Percentiles rank a stretch among this genome's conserved stretches.
Evolutionary conservation across 2,113 vertebrate species (phyloP).

Genomic region (Melanotaenia duboulayi): DNA sequence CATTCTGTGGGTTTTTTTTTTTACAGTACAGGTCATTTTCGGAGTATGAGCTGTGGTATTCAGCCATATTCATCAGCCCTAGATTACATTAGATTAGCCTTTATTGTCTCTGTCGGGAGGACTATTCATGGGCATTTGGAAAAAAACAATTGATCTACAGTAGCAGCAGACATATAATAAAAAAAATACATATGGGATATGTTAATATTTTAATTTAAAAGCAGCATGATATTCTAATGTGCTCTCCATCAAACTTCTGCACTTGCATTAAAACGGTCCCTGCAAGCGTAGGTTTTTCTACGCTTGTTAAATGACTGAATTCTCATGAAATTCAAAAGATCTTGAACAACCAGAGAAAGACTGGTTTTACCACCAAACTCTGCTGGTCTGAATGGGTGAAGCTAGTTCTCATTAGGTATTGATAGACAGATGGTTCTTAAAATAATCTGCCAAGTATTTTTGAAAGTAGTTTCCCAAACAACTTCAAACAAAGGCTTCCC

Average conservation of each 20-base stretch:
- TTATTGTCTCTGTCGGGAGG: not conserved
- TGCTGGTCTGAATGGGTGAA: slow-evolving; percentile 6
- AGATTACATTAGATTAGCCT: not conserved
- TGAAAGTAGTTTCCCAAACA: slow-evolving; percentile 11
- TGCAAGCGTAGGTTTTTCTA: not conserved
- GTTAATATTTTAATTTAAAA: not conserved
- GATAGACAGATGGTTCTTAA: slow-evolving; percentile 15
- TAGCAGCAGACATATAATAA: not conserved
- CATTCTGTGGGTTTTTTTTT: slow-evolving; percentile 44
- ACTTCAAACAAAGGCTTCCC: slow-evolving; percentile 10
- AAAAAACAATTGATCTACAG: not conserved
- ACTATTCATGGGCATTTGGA: not conserved
- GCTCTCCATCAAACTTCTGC: too few relatives aligned
- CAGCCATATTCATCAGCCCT: slow-evolving; percentile 16
- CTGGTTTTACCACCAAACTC: too few relatives aligned
- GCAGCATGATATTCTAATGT: not conserved
- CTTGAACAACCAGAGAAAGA: not conserved
- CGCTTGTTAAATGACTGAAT: not conserved
- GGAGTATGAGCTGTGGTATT: slow-evolving; percentile 4
- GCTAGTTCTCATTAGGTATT: slow-evolving; percentile 6
- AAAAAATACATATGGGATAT: not conserved
- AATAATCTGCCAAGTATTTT: slow-evolving; percentile 11
- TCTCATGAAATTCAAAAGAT: not conserved
- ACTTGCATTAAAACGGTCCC: not conserved
- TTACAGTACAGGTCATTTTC: slow-evolving; percentile 51